Conservation (phyloP, 2,888 invertebrate genomes). For the Dinocampus coccinellae region DNA sequence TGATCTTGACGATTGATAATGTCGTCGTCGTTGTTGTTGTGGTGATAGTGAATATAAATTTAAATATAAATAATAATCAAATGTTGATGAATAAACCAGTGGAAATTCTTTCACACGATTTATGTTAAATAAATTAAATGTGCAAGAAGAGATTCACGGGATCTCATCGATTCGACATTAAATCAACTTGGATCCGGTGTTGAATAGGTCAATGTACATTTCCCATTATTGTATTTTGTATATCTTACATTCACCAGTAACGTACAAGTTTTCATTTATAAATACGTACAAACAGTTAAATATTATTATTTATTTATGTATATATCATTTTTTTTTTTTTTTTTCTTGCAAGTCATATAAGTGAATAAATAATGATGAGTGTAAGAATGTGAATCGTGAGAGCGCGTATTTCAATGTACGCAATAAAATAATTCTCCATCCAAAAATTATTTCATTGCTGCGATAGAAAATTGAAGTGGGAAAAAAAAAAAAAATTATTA, state of each 20-base stretch:
- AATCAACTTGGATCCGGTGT: conserved; percentile 56
- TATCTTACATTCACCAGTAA: conserved; percentile 14
- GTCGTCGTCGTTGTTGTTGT: no score
- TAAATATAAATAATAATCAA: no score
- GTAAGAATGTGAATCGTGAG: background rate
- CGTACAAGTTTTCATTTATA: background rate
- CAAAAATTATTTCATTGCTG: background rate
- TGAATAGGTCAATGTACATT: conserved; percentile 60
- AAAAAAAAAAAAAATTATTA: background rate
- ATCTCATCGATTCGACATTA: conserved; percentile 49
- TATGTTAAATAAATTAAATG: no score
- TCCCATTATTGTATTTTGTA: conserved; percentile 48
- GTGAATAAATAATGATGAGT: background rate
- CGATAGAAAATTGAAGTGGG: no score
- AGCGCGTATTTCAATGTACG: background rate
- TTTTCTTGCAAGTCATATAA: conserved; percentile 1
- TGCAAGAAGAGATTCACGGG: conserved; percentile 54
- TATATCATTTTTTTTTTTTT: background rate
- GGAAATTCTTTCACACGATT: conserved; percentile 18
- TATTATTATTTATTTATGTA: conserved; percentile 1
- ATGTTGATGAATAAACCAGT: no score
- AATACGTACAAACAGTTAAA: conserved; percentile 2
- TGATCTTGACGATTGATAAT: conserved; percentile 10
- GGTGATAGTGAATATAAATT: conserved; percentile 8
- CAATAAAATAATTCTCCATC: background rate